Evolutionary conservation across 92 coral and sea anemone genomes (phyloP), one percentile per base, ranked within the genome.

Genomic region (Muricea muricata): DNA sequence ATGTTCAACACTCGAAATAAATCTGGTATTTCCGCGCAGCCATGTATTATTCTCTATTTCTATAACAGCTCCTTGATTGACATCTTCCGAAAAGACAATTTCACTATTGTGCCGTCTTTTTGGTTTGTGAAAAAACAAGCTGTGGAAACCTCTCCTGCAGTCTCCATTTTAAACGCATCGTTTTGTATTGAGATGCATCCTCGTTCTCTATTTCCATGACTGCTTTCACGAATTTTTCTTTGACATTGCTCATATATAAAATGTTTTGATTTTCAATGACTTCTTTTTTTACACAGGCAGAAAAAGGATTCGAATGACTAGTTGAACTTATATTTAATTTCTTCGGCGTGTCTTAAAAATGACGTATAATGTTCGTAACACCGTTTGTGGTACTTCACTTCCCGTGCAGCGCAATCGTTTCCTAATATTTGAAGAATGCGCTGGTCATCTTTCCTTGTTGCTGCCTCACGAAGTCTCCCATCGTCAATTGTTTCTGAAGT

Each of bases 381-480:
- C n/a, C n/a, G n/a, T n/a, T n/a, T n/a, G n/a, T n/a, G n/a, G n/a
- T n/a, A n/a, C n/a, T n/a, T n/a, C n/a, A n/a, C n/a, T n/a, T n/a
- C n/a, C n/a, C n/a, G n/a, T n/a, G n/a, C n/a, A n/a, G n/a, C n/a
- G n/a, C n/a, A 87, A 65, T 81, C 87, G 39, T 82, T 87, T 60
- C 60, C 90, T 73, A 68, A 61, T 20, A 87, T 81, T 31, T 87
- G 87, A 7, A 81, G 87, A 87, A 87, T 81, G 40, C 67, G 82
- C 82, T 82, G 67, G 72, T 87, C 87, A 35, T 72, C 67, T 73
- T 87, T 87, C 74, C 52, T 82, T 35, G 52, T 87, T 56, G 90
- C 87, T 1, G 90, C 90, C 54, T 87, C 90, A 26, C 83, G 25
- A 15, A 87, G 82, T 29, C 60, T 87, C 7, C 90, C 90, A 26